These are phyloP conservation scores for Erpetoichthys calabaricus DNA, from an alignment of 2,797 vertebrate species.

Conservation along the genomic window DNA sequence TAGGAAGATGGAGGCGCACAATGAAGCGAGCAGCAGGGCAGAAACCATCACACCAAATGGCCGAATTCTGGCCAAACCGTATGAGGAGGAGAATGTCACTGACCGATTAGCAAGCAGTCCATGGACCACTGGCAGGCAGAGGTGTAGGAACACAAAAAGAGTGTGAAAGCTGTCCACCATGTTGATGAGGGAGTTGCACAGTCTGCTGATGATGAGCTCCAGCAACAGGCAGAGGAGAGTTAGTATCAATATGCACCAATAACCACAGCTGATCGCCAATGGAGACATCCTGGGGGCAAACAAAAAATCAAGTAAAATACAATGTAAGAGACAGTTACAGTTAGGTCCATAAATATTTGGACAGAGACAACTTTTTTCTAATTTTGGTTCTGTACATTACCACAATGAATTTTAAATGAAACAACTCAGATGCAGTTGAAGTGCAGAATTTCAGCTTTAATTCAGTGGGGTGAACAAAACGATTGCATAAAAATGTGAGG, in stretches of 20 bases:
- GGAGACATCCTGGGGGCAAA: no score
- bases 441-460: no score
- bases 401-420: no score
- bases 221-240: slow-evolving; percentile 36
- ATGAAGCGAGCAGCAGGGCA: slow-evolving; percentile 39
- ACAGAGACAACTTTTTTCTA: no score
- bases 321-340: no score
- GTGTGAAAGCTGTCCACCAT: slow-evolving; percentile 52
- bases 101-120: neutral
- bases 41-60: slow-evolving; percentile 39
- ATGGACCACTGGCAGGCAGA: slow-evolving; percentile 19
- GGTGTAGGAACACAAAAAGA: slow-evolving; percentile 35
- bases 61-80: slow-evolving; percentile 24
- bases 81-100: slow-evolving; percentile 9
- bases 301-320: no score
- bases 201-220: slow-evolving; percentile 36
- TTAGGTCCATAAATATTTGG: no score
- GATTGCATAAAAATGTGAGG: no score
- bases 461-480: no score
- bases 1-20: slow-evolving; percentile 42
- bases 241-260: slow-evolving; percentile 33
- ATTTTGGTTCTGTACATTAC: no score
- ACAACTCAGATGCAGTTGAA: no score
- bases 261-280: neutral
- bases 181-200: slow-evolving; percentile 45